Evolutionary conservation across 1,140 invertebrate species (phyloP).

Genomic region (Macrotrachela quadricornifera): DNA sequence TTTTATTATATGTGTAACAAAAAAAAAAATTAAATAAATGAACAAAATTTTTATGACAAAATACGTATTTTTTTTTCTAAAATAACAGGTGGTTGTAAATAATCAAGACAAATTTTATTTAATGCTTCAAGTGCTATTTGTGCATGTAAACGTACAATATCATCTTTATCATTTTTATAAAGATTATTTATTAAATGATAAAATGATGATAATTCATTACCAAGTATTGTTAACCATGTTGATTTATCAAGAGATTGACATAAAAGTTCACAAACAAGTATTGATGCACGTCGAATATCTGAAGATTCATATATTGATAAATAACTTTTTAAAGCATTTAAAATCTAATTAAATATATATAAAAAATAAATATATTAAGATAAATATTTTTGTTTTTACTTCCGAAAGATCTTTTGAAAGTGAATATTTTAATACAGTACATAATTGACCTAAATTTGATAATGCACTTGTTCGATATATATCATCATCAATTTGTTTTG

Average conservation of each 20-base stretch:
- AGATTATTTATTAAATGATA: slow-evolving; percentile 46
- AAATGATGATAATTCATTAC: slow-evolving; percentile 16
- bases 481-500: slow-evolving; percentile 41
- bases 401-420: slow-evolving; percentile 48
- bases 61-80: too few relatives aligned
- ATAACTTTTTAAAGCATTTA: not conserved
- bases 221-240: too few relatives aligned
- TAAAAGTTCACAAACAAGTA: not conserved
- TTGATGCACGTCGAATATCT: slow-evolving; percentile 6
- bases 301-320: not conserved
- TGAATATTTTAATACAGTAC: slow-evolving; percentile 47
- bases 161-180: slow-evolving; percentile 42
- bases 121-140: slow-evolving; percentile 52
- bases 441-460: slow-evolving; percentile 63
- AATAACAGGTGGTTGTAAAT: too few relatives aligned
- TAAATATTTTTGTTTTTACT: slow-evolving; percentile 29
- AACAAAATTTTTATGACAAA: too few relatives aligned
- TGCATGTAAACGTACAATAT: slow-evolving; percentile 44
- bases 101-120: slow-evolving; percentile 33
- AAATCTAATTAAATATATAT: not conserved
- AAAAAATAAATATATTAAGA: not conserved
- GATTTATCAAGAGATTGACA: too few relatives aligned
- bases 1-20: too few relatives aligned
- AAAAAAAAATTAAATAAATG: too few relatives aligned
- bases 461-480: slow-evolving; percentile 56